phyloP scores from a whole-genome alignment of 1,140 invertebrate genomes.

The Diorhabda sublineata region DNA sequence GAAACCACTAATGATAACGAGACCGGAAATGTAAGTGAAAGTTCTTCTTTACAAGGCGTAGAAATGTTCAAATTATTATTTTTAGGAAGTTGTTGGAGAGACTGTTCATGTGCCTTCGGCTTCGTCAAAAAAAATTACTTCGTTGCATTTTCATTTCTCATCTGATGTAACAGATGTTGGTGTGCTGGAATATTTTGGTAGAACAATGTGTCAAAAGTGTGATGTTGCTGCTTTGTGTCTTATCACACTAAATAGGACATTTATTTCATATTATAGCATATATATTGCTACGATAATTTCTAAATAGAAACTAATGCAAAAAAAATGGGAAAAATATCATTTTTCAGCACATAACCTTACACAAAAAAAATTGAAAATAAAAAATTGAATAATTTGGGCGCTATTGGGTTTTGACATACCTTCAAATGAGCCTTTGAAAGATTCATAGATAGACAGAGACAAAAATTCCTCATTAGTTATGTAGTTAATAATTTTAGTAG shows the following conservation, averaged over 20 bases:
- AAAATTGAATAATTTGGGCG: neutral
- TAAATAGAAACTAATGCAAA: neutral
- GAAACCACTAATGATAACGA: neutral
- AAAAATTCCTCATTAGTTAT: too few species aligned
- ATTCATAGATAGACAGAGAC: too few species aligned
- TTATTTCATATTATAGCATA: constrained; percentile 5
- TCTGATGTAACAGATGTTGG: neutral
- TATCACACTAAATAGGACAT: neutral
- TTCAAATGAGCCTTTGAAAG: too few species aligned
- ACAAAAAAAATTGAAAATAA: neutral
- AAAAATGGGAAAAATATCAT: neutral
- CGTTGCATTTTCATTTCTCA: neutral
- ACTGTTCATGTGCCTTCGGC: neutral
- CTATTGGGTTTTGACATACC: too few species aligned
- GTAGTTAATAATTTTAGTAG: too few species aligned
- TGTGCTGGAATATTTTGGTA: neutral
- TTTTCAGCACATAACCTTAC: neutral
- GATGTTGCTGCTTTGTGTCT: neutral
- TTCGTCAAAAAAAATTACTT: neutral
- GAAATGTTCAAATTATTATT: too few species aligned
- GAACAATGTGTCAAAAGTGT: neutral
- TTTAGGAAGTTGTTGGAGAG: neutral
- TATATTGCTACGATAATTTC: neutral
- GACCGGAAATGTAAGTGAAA: neutral
- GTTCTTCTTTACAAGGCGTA: neutral